Conservation (phyloP, 2,888 invertebrate genomes). For the Plutella xylostella region DNA sequence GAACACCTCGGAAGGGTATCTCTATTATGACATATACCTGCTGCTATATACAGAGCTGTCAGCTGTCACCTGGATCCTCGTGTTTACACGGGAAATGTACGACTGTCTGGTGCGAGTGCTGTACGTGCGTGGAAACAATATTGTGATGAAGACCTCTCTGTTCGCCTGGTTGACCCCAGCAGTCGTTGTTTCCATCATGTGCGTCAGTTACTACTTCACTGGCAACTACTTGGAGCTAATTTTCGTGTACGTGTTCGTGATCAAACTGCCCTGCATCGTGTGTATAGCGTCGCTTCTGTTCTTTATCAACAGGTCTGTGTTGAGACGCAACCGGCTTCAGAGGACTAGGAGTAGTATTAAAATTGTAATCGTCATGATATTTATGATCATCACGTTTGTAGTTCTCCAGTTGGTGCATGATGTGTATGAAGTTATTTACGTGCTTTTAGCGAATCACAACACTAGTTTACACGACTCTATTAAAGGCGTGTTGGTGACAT, state of each 20-base stretch:
- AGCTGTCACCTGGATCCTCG: constrained; percentile 47
- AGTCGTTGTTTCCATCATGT: constrained; percentile 21
- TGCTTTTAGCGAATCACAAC: constrained; percentile 18
- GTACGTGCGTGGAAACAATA: constrained; percentile 18
- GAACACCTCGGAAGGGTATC: constrained; percentile 11
- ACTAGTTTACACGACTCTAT: constrained; percentile 16
- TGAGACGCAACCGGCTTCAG: constrained; percentile 30
- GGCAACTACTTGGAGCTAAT: constrained; percentile 16
- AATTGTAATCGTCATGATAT: constrained; percentile 38
- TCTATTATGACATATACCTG: constrained; percentile 24
- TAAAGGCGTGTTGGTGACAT: constrained; percentile 10
- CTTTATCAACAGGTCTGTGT: constrained; percentile 33
- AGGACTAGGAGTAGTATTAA: constrained; percentile 27
- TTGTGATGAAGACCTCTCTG: constrained; percentile 32
- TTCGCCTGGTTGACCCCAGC: constrained; percentile 36
- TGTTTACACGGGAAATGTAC: constrained; percentile 49
- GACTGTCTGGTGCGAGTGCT: constrained; percentile 44
- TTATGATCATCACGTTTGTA: constrained; percentile 44
- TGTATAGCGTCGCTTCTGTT: constrained; percentile 37
- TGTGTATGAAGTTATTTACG: constrained; percentile 31
- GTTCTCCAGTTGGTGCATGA: constrained; percentile 44
- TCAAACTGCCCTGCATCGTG: constrained; percentile 48
- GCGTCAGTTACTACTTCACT: constrained; percentile 17
- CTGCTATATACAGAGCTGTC: constrained; percentile 39
- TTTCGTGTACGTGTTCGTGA: constrained; percentile 28